These are phyloP conservation scores for Cecidostiba fungosa DNA, from an alignment of 2,888 invertebrate genomes.

Conservation along the genomic window DNA sequence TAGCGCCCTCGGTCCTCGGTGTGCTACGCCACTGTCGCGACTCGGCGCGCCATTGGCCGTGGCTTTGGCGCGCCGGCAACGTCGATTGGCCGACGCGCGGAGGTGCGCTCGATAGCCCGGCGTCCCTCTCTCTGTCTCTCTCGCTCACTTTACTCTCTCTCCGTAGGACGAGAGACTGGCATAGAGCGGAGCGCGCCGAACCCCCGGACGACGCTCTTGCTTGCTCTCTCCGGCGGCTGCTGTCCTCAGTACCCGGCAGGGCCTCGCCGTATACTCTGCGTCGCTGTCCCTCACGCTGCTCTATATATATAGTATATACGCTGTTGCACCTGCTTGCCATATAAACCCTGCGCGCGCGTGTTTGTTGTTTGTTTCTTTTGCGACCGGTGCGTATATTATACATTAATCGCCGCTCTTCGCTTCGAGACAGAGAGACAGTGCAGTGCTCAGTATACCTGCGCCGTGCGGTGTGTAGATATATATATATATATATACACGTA, in stretches of 20 bases:
- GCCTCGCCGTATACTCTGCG: constrained; percentile 74
- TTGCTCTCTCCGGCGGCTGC: constrained; percentile 50
- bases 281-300: constrained; percentile 62
- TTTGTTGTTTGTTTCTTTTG: not conserved
- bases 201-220: constrained; percentile 20
- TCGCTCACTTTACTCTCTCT: constrained; percentile 55
- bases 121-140: constrained; percentile 32
- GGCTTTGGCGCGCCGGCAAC: constrained; percentile 69
- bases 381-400: not conserved
- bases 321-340: not conserved
- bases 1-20: constrained; percentile 7
- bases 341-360: not conserved
- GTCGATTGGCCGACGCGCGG: constrained; percentile 72
- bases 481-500: too few species aligned
- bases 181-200: not conserved
- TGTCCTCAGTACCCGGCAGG: constrained; percentile 78
- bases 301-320: not conserved
- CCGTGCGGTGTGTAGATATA: not conserved
- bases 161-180: constrained; percentile 7
- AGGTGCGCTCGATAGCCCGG: constrained; percentile 78
- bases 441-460: not conserved
- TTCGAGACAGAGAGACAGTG: not conserved
- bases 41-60: constrained; percentile 69
- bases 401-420: not conserved
- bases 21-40: constrained; percentile 47